Evolutionary conservation across 2,888 invertebrate species (phyloP), one percentile per base, ranked within the genome.

Genomic region (Tryphoninae sp.): DNA sequence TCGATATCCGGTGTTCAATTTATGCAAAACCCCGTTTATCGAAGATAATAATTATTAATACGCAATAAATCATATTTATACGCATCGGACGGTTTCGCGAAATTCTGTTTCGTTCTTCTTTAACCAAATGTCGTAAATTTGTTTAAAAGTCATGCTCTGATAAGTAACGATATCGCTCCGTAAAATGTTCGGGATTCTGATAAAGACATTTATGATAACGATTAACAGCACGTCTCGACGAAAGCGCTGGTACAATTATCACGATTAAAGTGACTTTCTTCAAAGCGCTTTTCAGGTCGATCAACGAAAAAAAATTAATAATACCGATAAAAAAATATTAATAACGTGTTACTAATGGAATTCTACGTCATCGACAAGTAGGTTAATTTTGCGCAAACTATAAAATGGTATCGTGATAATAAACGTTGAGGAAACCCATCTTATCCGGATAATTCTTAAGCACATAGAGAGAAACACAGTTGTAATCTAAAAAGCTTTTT

Each of bases 401-500:
- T 22, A n/a, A 62, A 53, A 73, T 19, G n/a, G 22, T 62, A 26
- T 53, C 59, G 40, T 11, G 53, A 64, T 64, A 73, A 40, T 49
- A 53, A 13, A 42, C 16, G 45, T 42, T 26, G 49, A 8, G 6
- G 26, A 26, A 26, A 26, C 3, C 23, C 16, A n/a, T 53, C n/a
- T 53, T 6, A 40, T 53, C 40, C 22, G 51, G 2, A 33, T 73
- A 62, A 73, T 72, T 22, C 73, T 11, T 73, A 19, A 22, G n/a
- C 51, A 72, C 59, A 72, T 6, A 11, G 22, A 49, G 1, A 26
- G 13, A 13, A 49, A 49, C 16, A 19, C 7, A 33, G 33, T 16
- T 71, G 26, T n/a, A 19, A 16, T 49, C 26, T 9, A 19, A 19
- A 16, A 26, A 49, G 2, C 26, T 26, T 26, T 61, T 33, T 33